Conservation (phyloP, 2,888 invertebrate genomes). For the Uropetala carovei region DNA sequence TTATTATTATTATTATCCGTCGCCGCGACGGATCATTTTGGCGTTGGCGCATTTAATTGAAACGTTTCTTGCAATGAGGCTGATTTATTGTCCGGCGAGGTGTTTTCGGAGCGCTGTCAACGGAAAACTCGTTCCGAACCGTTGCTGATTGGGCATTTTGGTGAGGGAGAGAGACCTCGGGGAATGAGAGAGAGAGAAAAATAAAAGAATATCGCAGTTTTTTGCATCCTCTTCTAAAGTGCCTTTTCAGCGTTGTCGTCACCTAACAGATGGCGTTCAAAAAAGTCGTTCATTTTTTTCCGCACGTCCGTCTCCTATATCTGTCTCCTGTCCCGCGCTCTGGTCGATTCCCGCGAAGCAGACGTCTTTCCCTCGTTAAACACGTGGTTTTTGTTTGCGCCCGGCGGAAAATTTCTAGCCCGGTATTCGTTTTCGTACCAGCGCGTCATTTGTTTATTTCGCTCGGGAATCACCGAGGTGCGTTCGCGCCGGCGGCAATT, state of each 20-base stretch:
- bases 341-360: neutral
- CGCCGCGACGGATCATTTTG: neutral
- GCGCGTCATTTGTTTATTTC: no score
- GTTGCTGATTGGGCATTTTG: conserved; percentile 44
- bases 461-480: no score
- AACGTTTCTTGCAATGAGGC: conserved; percentile 58
- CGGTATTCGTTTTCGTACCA: neutral
- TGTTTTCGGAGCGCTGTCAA: conserved; percentile 56
- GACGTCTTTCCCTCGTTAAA: neutral
- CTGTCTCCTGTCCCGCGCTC: neutral
- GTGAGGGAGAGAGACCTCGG: neutral
- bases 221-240: neutral
- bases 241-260: conserved; percentile 50
- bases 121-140: conserved; percentile 49
- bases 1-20: neutral
- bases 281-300: neutral
- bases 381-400: neutral
- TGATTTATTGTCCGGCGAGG: conserved; percentile 38
- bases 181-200: neutral
- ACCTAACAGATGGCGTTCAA: neutral
- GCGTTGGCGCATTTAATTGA: conserved; percentile 55
- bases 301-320: neutral
- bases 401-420: neutral
- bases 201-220: neutral
- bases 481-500: neutral